These are phyloP conservation scores for Cyprichromis sp. DNA, from an alignment of 2,113 vertebrate species.

Conservation along the genomic window DNA sequence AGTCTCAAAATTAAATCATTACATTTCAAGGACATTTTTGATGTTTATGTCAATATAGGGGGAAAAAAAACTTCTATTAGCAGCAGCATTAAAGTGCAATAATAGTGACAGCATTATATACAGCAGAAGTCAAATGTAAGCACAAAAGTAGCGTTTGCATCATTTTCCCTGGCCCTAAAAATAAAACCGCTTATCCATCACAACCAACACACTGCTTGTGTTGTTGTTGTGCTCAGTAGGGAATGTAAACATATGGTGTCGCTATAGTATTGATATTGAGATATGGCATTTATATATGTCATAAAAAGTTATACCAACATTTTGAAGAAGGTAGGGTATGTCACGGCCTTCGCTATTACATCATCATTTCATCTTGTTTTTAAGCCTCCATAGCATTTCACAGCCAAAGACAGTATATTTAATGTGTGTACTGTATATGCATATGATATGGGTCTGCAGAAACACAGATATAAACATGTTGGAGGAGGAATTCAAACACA, in stretches of 20 bases:
- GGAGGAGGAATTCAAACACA: not conserved
- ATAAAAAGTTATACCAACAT: not conserved
- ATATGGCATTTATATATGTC: not conserved
- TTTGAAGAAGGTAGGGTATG: not conserved
- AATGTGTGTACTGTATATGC: not conserved
- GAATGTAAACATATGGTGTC: not conserved
- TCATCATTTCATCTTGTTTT: not conserved
- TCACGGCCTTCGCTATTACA: not conserved
- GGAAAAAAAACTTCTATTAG: not conserved
- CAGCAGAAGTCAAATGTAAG: not conserved
- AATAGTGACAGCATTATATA: not conserved
- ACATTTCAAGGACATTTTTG: not conserved
- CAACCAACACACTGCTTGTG: not conserved
- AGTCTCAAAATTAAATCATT: fast-evolving
- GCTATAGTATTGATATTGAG: not conserved
- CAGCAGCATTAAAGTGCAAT: not conserved
- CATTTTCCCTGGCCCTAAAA: not conserved
- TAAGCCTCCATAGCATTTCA: not conserved
- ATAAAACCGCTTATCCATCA: not conserved
- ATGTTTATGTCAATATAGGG: not conserved
- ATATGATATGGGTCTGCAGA: not conserved
- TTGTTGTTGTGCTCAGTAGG: not conserved
- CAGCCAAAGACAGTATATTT: not conserved
- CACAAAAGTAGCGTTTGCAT: fast-evolving
- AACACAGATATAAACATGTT: not conserved